These are phyloP conservation scores for Centropristis striata DNA, from an alignment of 2,113 vertebrate species.

Conservation along the genomic window DNA sequence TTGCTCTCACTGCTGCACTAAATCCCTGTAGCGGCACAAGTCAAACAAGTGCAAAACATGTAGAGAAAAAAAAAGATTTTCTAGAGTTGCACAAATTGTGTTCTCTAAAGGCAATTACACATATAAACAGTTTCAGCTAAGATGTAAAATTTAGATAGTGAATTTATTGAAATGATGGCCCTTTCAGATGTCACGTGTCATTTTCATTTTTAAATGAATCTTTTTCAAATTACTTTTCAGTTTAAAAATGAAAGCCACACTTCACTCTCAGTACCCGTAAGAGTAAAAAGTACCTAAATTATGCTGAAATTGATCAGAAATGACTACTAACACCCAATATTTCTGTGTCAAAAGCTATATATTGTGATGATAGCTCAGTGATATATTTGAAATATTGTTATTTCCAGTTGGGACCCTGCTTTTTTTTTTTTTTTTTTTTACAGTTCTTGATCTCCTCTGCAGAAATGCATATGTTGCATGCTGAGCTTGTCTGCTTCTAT, in stretches of 20 bases:
- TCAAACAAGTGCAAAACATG: not conserved
- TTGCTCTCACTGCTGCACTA: constrained; percentile 8
- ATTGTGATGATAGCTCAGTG: not conserved
- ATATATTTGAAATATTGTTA: constrained; percentile 7
- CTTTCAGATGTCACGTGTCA: too few species aligned
- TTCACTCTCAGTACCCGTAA: constrained; percentile 1
- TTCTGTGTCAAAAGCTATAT: constrained; percentile 2
- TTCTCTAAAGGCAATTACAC: not conserved
- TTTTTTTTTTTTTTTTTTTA: too few species aligned
- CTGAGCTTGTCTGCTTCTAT: constrained; percentile 22
- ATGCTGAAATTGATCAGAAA: constrained; percentile 7
- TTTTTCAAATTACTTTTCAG: not conserved
- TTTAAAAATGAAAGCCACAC: constrained; percentile 36
- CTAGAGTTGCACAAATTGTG: not conserved
- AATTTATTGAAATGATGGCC: too few species aligned
- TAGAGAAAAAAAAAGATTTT: not conserved
- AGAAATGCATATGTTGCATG: constrained; percentile 23
- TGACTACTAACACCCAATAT: constrained; percentile 1
- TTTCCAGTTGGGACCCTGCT: not conserved
- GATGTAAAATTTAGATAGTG: not conserved
- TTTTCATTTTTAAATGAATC: not conserved
- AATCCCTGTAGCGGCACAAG: not conserved
- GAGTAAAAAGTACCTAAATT: constrained; percentile 28
- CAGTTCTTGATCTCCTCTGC: constrained; percentile 8
- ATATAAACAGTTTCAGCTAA: not conserved